phyloP scores from a whole-genome alignment of 2,113 vertebrate genomes.

The Pomatostomus ruficeps region DNA sequence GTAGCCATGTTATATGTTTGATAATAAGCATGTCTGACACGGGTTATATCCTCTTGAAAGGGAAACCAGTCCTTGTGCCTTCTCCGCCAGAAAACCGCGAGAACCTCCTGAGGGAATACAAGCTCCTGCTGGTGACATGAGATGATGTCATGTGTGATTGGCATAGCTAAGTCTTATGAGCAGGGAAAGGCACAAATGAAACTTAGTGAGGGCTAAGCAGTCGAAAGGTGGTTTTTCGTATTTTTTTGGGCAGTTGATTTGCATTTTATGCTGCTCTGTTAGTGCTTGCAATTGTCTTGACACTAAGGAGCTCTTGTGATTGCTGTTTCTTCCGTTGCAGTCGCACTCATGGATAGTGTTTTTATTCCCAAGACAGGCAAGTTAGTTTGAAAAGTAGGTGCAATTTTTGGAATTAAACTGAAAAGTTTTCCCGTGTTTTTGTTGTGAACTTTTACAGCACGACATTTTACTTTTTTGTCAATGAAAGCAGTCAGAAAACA shows the following conservation, averaged over 20 bases:
- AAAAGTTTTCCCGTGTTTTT: neutral
- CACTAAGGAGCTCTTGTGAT: neutral
- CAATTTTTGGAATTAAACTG: neutral
- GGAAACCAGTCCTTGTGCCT: neutral
- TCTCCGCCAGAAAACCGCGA: neutral
- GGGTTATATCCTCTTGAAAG: neutral
- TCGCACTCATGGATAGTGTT: neutral
- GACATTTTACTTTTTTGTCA: neutral
- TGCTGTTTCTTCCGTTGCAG: neutral
- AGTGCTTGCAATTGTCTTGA: neutral
- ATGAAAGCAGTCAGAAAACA: neutral
- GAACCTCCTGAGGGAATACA: neutral
- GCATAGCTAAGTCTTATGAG: neutral
- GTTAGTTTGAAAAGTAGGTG: neutral
- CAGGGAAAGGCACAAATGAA: neutral
- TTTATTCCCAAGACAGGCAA: neutral
- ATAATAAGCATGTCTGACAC: neutral
- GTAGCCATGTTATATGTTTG: constrained; percentile 59
- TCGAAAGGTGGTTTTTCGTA: neutral
- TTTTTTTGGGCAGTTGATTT: neutral
- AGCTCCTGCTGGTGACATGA: neutral
- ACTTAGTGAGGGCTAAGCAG: neutral
- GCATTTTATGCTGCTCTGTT: neutral
- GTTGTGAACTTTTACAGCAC: neutral
- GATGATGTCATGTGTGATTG: neutral